Percentiles rank a stretch among this genome's conserved stretches.
These are phyloP conservation scores for Otus scops DNA, from an alignment of 2,797 vertebrate genomes.

Conservation along the genomic window DNA sequence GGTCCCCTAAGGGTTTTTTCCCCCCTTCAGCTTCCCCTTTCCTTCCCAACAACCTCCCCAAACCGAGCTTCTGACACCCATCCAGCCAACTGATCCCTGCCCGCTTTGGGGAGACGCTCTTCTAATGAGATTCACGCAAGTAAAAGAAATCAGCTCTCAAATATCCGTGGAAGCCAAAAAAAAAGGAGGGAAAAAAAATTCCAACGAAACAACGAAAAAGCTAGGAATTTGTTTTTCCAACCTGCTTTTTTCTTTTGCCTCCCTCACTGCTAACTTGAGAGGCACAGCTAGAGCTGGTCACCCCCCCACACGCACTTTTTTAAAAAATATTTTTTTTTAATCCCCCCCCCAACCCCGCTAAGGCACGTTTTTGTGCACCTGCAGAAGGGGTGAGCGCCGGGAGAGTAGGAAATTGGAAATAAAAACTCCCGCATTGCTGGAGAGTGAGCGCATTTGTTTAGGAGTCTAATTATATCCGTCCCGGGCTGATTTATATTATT, in stretches of 20 bases:
- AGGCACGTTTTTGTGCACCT: slow-evolving; percentile 73
- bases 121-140: not conserved
- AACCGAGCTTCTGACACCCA: not conserved
- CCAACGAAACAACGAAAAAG: not conserved
- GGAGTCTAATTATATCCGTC: slow-evolving; percentile 70
- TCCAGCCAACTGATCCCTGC: not conserved
- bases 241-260: not conserved
- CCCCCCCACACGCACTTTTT: not conserved
- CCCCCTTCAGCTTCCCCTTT: not conserved
- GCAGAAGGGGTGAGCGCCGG: slow-evolving; percentile 60
- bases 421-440: slow-evolving; percentile 72
- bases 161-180: not conserved
- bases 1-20: not conserved
- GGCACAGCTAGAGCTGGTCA: not conserved
- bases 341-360: not conserved
- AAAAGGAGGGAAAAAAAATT: too few species aligned
- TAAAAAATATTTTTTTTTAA: not conserved
- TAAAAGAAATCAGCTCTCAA: not conserved
- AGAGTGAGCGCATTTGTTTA: slow-evolving; percentile 80
- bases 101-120: not conserved
- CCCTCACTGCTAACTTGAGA: not conserved
- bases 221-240: not conserved
- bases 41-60: not conserved
- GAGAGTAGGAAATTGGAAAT: slow-evolving; percentile 68
- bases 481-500: slow-evolving; percentile 75